These are phyloP conservation scores for Drosophila merina DNA, from an alignment of 2,888 invertebrate genomes.

Conservation along the genomic window DNA sequence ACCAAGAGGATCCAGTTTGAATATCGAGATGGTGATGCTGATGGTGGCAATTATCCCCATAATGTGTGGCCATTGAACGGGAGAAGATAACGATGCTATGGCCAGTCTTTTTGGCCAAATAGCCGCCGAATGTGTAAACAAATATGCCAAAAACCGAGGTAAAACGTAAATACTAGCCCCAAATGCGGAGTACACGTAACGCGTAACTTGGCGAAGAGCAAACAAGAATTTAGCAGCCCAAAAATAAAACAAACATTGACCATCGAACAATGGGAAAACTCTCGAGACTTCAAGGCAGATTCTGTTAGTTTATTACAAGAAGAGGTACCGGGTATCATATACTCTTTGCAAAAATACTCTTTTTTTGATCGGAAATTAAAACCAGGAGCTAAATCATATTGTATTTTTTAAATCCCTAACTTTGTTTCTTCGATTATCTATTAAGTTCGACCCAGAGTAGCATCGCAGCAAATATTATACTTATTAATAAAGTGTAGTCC, in stretches of 20 bases:
- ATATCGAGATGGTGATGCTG: slow-evolving; percentile 24
- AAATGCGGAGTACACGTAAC: slow-evolving; percentile 24
- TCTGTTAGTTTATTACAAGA: too few species aligned
- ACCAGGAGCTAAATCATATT: too few species aligned
- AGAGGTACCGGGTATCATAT: neutral
- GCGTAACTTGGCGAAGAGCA: slow-evolving; percentile 18
- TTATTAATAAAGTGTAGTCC: slow-evolving; percentile 71
- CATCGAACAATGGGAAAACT: neutral
- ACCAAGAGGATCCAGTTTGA: slow-evolving; percentile 15
- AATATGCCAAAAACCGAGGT: slow-evolving; percentile 42
- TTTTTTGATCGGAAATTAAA: neutral
- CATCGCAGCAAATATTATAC: slow-evolving; percentile 62
- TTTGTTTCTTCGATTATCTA: neutral
- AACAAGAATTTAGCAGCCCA: slow-evolving; percentile 13
- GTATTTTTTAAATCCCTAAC: neutral
- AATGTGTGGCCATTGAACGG: slow-evolving; percentile 53
- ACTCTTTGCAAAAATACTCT: neutral
- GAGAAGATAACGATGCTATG: slow-evolving; percentile 21
- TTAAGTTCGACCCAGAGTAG: neutral
- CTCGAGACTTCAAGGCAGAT: too few species aligned
- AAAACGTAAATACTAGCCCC: slow-evolving; percentile 40
- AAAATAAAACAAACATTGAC: slow-evolving; percentile 40
- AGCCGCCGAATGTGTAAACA: slow-evolving; percentile 58
- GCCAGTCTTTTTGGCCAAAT: slow-evolving; percentile 29
- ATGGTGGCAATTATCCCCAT: slow-evolving; percentile 46